Evolutionary conservation across 2,888 invertebrate genomes (phyloP).

Genomic region (Dilophus febrilis): DNA sequence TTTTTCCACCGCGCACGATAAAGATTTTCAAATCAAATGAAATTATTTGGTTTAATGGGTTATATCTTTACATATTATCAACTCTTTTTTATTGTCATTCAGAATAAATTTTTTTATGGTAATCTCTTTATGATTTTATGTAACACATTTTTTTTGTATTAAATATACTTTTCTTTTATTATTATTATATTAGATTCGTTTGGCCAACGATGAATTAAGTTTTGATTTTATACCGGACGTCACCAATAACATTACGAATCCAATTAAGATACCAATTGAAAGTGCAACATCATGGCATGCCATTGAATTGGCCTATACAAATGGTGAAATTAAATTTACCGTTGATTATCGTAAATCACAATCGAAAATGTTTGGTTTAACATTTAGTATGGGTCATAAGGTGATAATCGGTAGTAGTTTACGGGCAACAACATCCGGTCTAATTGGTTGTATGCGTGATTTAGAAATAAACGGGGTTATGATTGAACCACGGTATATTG

Average conservation of each 20-base stretch:
- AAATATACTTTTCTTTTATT: not conserved
- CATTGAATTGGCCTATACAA: conserved; percentile 58
- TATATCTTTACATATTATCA: too few relatives aligned
- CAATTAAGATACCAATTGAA: conserved; percentile 68
- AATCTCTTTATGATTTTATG: too few relatives aligned
- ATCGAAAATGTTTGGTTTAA: conserved; percentile 44
- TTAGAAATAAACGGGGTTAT: conserved; percentile 66
- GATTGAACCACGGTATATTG: conserved; percentile 64
- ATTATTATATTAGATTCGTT: conserved; percentile 40
- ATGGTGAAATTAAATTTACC: conserved; percentile 53
- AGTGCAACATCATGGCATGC: conserved; percentile 68
- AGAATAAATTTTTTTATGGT: too few relatives aligned
- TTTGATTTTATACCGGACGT: conserved; percentile 63
- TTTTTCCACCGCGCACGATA: too few relatives aligned
- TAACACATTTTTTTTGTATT: not conserved
- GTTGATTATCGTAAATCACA: conserved; percentile 62
- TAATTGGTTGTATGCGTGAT: conserved; percentile 84
- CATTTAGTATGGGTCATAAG: conserved; percentile 50
- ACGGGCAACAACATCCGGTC: conserved; percentile 50
- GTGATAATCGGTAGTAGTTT: conserved; percentile 67
- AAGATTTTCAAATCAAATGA: too few relatives aligned
- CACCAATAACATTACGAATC: conserved; percentile 57
- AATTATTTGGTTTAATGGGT: too few relatives aligned
- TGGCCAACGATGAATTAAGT: conserved; percentile 69
- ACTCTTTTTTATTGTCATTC: too few relatives aligned